Conservation (phyloP, 2,113 vertebrate genomes). For the Toxotes jaculatrix region DNA sequence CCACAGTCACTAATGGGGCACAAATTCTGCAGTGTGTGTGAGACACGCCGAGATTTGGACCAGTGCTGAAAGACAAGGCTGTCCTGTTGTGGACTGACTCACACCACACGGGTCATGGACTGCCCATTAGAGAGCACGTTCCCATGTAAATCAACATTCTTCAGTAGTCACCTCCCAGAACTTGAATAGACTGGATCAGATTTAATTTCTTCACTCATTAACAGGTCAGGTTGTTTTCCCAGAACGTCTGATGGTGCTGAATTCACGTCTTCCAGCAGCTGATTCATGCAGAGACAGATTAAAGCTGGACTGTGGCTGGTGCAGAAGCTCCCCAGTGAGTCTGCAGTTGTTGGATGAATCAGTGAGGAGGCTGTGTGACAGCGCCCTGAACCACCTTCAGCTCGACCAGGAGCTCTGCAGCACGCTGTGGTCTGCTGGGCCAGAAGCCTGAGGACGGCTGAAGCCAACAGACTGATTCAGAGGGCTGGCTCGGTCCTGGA, state of each 20-base stretch:
- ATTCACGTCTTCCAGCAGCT: neutral
- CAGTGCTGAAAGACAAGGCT: neutral
- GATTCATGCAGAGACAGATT: too few species aligned
- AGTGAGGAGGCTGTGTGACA: too few species aligned
- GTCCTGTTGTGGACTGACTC: constrained; percentile 8
- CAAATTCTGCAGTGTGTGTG: neutral
- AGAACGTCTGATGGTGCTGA: neutral
- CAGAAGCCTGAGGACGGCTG: too few species aligned
- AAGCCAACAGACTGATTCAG: too few species aligned
- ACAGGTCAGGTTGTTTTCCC: neutral
- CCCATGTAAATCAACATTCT: constrained; percentile 21
- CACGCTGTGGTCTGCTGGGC: too few species aligned
- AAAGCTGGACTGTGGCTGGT: too few species aligned
- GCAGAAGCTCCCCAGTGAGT: too few species aligned
- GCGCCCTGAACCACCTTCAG: too few species aligned
- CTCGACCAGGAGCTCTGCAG: too few species aligned
- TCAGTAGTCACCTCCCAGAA: constrained; percentile 4
- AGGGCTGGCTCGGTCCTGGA: too few species aligned
- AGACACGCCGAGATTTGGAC: neutral
- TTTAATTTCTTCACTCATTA: neutral
- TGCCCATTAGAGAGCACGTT: neutral
- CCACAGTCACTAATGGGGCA: neutral
- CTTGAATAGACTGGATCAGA: neutral
- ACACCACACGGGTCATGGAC: neutral
- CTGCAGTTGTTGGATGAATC: too few species aligned